Evolutionary conservation across 2,113 vertebrate species (phyloP).

Genomic region (Sterrhoptilus dennistouni): DNA sequence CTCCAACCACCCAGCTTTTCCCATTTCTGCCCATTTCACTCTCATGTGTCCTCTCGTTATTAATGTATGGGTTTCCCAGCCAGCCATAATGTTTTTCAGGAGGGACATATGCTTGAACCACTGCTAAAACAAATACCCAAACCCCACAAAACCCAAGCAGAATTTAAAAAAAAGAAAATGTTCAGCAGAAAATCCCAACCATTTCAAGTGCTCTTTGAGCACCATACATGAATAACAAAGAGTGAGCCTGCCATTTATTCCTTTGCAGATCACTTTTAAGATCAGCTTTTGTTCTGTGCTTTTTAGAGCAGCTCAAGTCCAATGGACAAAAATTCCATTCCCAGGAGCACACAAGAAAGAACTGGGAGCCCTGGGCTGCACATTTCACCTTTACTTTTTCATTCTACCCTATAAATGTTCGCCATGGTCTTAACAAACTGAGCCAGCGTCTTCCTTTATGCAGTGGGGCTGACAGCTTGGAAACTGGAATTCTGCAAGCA

Average conservation of each 20-base stretch:
- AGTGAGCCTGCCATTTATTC: constrained; percentile 57
- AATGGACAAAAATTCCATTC: constrained; percentile 63
- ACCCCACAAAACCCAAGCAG: background rate
- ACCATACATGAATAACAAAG: constrained; percentile 63
- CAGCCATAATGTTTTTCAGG: background rate
- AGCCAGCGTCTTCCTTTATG: background rate
- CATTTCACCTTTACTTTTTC: constrained; percentile 59
- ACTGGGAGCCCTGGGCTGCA: constrained; percentile 38
- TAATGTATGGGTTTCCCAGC: background rate
- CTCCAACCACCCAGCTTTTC: background rate
- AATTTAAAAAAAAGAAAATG: background rate
- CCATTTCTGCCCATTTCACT: background rate
- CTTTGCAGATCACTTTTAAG: constrained; percentile 63
- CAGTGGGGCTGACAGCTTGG: background rate
- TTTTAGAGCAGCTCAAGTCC: constrained; percentile 44
- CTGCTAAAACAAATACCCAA: constrained; percentile 27
- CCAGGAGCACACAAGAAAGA: constrained; percentile 63
- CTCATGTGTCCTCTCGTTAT: background rate
- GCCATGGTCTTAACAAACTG: background rate
- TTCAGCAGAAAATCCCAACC: constrained; percentile 39
- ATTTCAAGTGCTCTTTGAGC: constrained; percentile 63
- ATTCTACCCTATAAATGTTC: constrained; percentile 9
- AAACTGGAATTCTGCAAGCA: background rate
- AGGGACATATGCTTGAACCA: background rate
- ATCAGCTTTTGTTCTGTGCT: constrained; percentile 59